Percentiles rank a stretch among this genome's conserved stretches.
phyloP scores from a whole-genome alignment of 2,797 vertebrate species.

The Apogon hyalosoma region DNA sequence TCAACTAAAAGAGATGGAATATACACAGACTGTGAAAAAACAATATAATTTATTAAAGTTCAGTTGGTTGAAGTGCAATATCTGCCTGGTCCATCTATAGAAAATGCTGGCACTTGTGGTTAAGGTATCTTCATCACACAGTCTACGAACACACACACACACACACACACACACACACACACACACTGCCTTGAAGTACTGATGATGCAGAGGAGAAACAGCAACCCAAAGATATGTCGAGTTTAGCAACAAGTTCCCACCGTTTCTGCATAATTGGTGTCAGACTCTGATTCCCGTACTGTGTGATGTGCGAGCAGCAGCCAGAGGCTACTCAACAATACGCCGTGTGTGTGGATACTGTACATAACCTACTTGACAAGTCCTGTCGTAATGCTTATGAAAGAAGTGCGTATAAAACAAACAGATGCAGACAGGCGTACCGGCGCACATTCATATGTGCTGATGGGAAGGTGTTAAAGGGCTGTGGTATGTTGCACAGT shows the following conservation, averaged over 20 bases:
- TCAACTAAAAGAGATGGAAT: too few relatives aligned
- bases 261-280: slow-evolving; percentile 81
- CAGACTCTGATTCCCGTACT: slow-evolving; percentile 71
- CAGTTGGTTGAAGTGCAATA: too few relatives aligned
- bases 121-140: slow-evolving; percentile 20
- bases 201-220: slow-evolving; percentile 65
- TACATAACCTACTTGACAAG: slow-evolving; percentile 70
- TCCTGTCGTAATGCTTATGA: slow-evolving; percentile 45
- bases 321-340: slow-evolving; percentile 66
- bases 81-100: slow-evolving; percentile 16
- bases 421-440: slow-evolving; percentile 47
- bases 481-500: slow-evolving; percentile 14
- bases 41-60: slow-evolving; percentile 15
- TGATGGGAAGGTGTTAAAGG: slow-evolving; percentile 37
- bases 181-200: slow-evolving; percentile 53
- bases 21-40: too few relatives aligned
- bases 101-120: slow-evolving; percentile 22
- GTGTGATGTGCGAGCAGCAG: slow-evolving; percentile 70
- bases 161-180: slow-evolving; percentile 1
- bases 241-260: slow-evolving; percentile 72
- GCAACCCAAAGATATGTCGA: slow-evolving; percentile 63
- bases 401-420: slow-evolving; percentile 50
- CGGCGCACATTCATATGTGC: slow-evolving; percentile 28
- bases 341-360: slow-evolving; percentile 54
- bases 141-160: background rate